Percentiles rank a stretch among this genome's conserved stretches.
These are phyloP conservation scores for human (Homo sapiens) DNA, from an alignment of 2,113 vertebrate species.

Conservation along the genomic window DNA sequence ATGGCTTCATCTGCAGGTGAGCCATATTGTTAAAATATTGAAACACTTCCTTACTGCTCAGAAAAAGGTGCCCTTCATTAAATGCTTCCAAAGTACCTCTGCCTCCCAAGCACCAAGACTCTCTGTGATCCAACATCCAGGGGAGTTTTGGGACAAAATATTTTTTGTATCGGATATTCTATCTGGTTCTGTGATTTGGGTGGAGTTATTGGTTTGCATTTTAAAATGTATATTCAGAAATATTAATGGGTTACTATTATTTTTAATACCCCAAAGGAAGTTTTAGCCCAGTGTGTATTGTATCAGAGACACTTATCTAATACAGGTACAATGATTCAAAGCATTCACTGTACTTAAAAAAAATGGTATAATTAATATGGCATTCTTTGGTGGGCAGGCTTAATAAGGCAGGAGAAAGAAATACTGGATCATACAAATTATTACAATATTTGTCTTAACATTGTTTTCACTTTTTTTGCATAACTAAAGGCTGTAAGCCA, in stretches of 20 bases:
- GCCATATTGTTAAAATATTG: background rate
- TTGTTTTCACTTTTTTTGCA: background rate
- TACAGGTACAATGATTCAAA: background rate
- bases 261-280: background rate
- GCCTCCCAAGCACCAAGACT: background rate
- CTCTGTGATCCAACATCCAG: background rate
- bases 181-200: background rate
- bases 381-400: background rate
- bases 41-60: background rate
- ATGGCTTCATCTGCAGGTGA: conserved; percentile 36
- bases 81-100: background rate
- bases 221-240: conserved; percentile 22
- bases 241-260: background rate
- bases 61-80: background rate
- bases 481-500: background rate
- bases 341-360: background rate
- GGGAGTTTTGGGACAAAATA: background rate
- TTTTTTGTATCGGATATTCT: background rate
- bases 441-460: background rate
- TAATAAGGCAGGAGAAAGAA: background rate
- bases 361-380: background rate
- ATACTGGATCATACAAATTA: background rate
- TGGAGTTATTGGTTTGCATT: background rate
- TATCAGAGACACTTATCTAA: background rate
- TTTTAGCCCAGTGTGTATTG: background rate